These are phyloP conservation scores for Hybos culiciformis DNA, from an alignment of 2,888 invertebrate genomes.

Conservation along the genomic window DNA sequence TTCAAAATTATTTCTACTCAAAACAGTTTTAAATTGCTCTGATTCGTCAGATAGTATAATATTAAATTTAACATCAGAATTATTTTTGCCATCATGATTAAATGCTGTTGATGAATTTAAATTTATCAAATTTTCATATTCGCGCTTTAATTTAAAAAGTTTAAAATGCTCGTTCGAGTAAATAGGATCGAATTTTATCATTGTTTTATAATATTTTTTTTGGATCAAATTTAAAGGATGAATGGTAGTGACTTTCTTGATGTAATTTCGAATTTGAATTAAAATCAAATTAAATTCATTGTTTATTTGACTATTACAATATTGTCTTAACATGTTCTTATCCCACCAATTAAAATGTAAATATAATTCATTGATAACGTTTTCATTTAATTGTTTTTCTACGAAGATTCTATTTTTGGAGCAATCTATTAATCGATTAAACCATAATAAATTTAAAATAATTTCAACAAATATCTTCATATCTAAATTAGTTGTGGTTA, in stretches of 20 bases:
- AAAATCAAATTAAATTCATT: constrained; percentile 16
- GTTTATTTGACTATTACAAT: constrained; percentile 14
- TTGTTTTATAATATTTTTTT: constrained; percentile 13
- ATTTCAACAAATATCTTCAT: constrained; percentile 20
- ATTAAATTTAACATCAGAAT: constrained; percentile 20
- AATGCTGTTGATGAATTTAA: constrained; percentile 24
- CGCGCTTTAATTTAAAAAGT: constrained; percentile 20
- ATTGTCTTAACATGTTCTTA: constrained; percentile 42
- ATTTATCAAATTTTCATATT: constrained; percentile 16
- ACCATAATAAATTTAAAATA: constrained; percentile 25
- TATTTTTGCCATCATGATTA: constrained; percentile 20
- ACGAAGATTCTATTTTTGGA: constrained; percentile 23
- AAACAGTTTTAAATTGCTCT: not conserved
- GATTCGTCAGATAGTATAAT: constrained; percentile 1
- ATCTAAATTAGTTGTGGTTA: constrained; percentile 18
- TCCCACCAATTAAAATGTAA: constrained; percentile 62
- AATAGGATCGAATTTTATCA: constrained; percentile 13
- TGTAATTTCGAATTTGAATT: constrained; percentile 19
- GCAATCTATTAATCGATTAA: constrained; percentile 25
- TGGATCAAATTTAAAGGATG: constrained; percentile 14
- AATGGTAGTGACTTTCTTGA: constrained; percentile 13
- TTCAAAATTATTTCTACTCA: not conserved
- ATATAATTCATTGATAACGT: constrained; percentile 45
- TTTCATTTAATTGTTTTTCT: constrained; percentile 35
- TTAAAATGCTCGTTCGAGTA: constrained; percentile 13